These are phyloP conservation scores for Hylaeus volcanicus DNA, from an alignment of 1,140 invertebrate genomes.

Conservation along the genomic window DNA sequence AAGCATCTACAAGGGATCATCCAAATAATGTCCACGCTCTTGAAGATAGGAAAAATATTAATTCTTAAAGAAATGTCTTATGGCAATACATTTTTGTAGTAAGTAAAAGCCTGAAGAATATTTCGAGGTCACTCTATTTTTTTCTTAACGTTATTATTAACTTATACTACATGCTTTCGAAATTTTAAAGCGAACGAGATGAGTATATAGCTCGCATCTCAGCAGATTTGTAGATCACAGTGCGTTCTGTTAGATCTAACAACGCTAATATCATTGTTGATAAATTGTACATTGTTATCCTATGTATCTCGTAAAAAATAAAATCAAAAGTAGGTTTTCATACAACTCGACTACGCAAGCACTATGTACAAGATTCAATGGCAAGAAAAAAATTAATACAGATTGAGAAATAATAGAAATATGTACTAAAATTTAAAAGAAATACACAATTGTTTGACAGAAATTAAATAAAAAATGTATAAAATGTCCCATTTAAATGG, in stretches of 20 bases:
- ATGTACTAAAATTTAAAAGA: neutral
- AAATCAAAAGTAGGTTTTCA: neutral
- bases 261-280: neutral
- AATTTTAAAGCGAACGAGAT: too few species aligned
- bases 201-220: neutral
- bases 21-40: neutral
- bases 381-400: too few species aligned
- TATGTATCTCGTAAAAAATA: neutral
- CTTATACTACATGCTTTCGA: neutral
- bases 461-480: too few species aligned
- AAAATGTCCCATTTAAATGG: neutral
- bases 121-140: neutral
- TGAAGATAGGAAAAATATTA: neutral
- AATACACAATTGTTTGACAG: too few species aligned
- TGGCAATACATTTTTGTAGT: neutral
- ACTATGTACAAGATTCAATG: neutral
- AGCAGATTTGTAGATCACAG: neutral
- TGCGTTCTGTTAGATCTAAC: neutral
- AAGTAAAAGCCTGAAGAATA: neutral
- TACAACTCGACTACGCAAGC: neutral
- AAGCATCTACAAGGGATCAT: neutral
- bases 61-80: neutral
- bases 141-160: neutral
- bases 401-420: neutral
- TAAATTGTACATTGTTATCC: neutral